Conservation (phyloP, 1,140 invertebrate genomes). For the Lordiphosa collinella region DNA sequence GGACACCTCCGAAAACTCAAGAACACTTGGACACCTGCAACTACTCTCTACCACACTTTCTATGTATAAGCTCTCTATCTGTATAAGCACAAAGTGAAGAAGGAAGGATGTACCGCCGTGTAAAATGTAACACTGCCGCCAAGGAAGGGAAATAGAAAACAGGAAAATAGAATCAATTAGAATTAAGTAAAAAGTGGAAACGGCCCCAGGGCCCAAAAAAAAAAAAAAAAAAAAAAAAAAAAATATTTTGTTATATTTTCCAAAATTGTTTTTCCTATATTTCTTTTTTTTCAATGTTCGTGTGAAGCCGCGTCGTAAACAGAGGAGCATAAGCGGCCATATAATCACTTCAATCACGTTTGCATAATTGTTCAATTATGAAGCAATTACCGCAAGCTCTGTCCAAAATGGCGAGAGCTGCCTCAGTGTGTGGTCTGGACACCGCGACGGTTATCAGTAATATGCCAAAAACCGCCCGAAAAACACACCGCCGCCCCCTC, state of each 20-base stretch:
- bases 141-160: no score
- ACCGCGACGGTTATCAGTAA: constrained; percentile 60
- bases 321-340: constrained; percentile 62
- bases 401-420: neutral
- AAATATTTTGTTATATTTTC: constrained; percentile 15
- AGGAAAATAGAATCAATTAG: no score
- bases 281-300: constrained; percentile 11
- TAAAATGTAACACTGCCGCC: no score
- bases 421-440: constrained; percentile 1
- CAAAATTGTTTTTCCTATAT: neutral
- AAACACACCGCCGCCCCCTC: constrained; percentile 46
- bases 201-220: no score
- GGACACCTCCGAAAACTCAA: no score
- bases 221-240: constrained; percentile 3
- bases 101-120: no score
- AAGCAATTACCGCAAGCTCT: constrained; percentile 71
- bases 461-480: constrained; percentile 33
- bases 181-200: no score
- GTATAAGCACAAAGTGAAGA: no score
- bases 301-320: neutral
- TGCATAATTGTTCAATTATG: constrained; percentile 77
- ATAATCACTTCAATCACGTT: constrained; percentile 77
- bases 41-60: no score
- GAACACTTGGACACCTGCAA: no score
- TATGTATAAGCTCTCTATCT: no score